Evolutionary conservation across 2,113 vertebrate genomes (phyloP).

Genomic region (Ranitomeya imitator): DNA sequence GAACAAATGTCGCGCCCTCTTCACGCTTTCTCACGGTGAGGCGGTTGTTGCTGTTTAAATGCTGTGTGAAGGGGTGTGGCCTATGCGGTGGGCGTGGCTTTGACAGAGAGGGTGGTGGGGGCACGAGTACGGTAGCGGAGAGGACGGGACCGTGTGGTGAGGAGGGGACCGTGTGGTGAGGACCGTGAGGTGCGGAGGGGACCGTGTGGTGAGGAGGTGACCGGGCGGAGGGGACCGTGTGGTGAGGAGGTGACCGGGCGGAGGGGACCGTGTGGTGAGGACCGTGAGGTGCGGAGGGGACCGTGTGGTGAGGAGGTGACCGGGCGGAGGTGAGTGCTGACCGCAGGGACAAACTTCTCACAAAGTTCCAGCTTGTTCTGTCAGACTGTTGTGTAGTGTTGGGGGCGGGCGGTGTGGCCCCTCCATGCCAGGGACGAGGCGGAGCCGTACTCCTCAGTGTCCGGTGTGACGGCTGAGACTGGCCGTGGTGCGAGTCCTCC

Average conservation of each 20-base stretch:
- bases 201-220: not conserved
- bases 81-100: not conserved
- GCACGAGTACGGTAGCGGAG: not conserved
- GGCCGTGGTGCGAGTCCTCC: too few relatives aligned
- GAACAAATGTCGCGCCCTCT: constrained; percentile 49
- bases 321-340: not conserved
- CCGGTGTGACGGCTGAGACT: too few relatives aligned
- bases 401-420: not conserved
- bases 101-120: not conserved
- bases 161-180: not conserved
- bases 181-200: not conserved
- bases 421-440: not conserved
- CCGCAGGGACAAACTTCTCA: not conserved
- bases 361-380: not conserved
- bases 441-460: not conserved
- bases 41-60: constrained; percentile 43
- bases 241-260: not conserved
- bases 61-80: not conserved
- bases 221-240: not conserved
- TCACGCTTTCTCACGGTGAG: not conserved
- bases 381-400: not conserved
- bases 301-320: not conserved
- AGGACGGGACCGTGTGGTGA: too few relatives aligned
- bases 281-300: not conserved
- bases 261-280: too few relatives aligned